Evolutionary conservation across 1,140 invertebrate genomes (phyloP), one percentile per base, ranked within the genome.

Genomic region (Ostrea denselamellosa): DNA sequence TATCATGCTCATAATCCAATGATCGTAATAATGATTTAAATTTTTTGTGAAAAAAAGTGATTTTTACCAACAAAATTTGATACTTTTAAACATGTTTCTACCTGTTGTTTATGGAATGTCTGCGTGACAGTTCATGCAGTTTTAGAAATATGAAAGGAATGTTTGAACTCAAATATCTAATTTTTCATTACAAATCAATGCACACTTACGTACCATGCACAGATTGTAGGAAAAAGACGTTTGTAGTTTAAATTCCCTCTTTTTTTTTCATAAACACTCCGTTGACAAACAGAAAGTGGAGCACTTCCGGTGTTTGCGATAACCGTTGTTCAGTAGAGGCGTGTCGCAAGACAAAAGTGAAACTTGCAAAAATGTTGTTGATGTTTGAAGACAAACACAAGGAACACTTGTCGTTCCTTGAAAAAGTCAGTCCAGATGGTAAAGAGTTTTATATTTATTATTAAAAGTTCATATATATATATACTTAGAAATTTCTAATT

Each of bases 371-470:
- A 85, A 93, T 93, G 92, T 90, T 93, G 88, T 83, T 92, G 19
- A 89, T 93, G 85, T 86, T 93, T 17, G 91, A 93, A 86, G 92
- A 93, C 83, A 85, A 89, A 10, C 92, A 93, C 89, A 93, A 93
- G 65, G 89, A 92, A 87, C 92, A 93, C 83, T 77, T 93, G 28
- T 88, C 90, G 5, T 93, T 92, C 85, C 65, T 93, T 19, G 88
- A 84, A 85, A 54, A 90, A 65, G 91, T 91, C 53, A 85, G 85
- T 52, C 82, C 82, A 83, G 82, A 83, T 52, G 82, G 82, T 83
- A 83, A 52, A 14, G 1, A 44, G 71, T 81, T 81, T n/a, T 81
- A 81, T 44, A 81, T 25, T 81, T 44, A 25, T 77, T 25, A n/a
- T 25, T 81, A 7, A 8, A 44, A 44, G 34, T 44, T 1, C 2